Conservation (phyloP, 2,797 vertebrate genomes). For the Onychomys leucogaster region DNA sequence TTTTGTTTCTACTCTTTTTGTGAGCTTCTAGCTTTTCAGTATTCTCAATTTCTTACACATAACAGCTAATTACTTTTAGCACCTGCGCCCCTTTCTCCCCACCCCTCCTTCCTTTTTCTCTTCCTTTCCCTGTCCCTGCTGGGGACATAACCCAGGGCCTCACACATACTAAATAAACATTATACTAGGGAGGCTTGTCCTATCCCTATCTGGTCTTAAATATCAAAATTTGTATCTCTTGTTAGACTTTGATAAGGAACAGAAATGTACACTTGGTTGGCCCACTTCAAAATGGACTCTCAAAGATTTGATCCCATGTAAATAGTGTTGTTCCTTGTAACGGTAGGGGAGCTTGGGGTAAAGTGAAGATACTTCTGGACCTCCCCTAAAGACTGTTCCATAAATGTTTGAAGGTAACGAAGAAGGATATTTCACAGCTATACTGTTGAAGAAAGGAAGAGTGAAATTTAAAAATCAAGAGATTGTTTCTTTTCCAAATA, state of each 20-base stretch:
- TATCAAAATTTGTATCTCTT: neutral
- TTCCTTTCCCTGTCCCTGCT: neutral
- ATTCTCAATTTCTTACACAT: neutral
- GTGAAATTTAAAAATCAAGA: conserved; percentile 93
- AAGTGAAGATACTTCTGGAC: neutral
- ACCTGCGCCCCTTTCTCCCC: too few species aligned
- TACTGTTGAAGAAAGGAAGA: conserved; percentile 96
- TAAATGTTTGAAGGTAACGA: conserved; percentile 88
- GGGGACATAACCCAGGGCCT: neutral
- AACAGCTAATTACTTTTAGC: neutral
- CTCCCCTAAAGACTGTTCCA: conserved; percentile 59
- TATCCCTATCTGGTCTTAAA: neutral
- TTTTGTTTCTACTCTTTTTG: neutral
- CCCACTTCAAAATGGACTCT: conserved; percentile 34
- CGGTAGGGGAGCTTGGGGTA: neutral
- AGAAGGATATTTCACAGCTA: conserved; percentile 94
- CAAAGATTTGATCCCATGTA: neutral
- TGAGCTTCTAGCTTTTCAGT: neutral
- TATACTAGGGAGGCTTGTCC: neutral
- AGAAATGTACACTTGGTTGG: neutral
- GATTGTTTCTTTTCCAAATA: conserved; percentile 91
- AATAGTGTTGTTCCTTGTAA: conserved; percentile 9
- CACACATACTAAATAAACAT: neutral
- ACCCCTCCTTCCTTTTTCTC: neutral
- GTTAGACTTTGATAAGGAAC: neutral